Evolutionary conservation across 2,888 invertebrate species (phyloP), one percentile per base, ranked within the genome.

Genomic region (Sesamia inferens): DNA sequence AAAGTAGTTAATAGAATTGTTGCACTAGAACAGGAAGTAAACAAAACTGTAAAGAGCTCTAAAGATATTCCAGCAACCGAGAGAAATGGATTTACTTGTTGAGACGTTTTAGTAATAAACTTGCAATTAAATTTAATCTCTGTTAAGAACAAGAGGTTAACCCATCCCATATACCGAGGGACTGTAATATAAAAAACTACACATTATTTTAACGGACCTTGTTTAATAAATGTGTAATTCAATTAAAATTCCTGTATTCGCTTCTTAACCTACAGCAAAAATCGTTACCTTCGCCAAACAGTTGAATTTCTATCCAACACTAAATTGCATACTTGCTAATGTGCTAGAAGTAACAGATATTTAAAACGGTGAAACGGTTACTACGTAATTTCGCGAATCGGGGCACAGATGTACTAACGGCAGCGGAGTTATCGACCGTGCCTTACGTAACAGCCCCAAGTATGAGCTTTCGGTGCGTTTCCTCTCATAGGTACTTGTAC

Each of bases 401-500:
- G 24, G 66, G 68, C 76, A 67, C 67, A 81, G 85, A 74, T 80
- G 79, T 84, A 66, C 72, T 70, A 74, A 54, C 74, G 76, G 65
- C 76, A 67, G 68, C 68, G 76, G 63, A 70, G 68, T 73, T 87
- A 87, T 88, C 88, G 88, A 87, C 85, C 85, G 82, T 77, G 74
- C 68, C 79, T 88, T 85, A 84, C 80, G 86, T 86, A 87, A 88
- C 83, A 64, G 79, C 80, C 79, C 74, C 70, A 72, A 82, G 78
- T 81, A 76, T 75, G 77, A 82, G 76, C 80, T 87, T 82, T 80
- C 71, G 76, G 76, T 78, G 74, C 78, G 82, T 83, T 79, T 79
- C 77, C 80, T 82, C 70, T 78, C 68, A 69, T 70, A 61, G 42
- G 57, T 74, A 51, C 51, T 51, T 51, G 19, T 66, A 54, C 62